These are phyloP conservation scores for Castor canadensis DNA, from an alignment of 2,113 vertebrate species.

Conservation along the genomic window DNA sequence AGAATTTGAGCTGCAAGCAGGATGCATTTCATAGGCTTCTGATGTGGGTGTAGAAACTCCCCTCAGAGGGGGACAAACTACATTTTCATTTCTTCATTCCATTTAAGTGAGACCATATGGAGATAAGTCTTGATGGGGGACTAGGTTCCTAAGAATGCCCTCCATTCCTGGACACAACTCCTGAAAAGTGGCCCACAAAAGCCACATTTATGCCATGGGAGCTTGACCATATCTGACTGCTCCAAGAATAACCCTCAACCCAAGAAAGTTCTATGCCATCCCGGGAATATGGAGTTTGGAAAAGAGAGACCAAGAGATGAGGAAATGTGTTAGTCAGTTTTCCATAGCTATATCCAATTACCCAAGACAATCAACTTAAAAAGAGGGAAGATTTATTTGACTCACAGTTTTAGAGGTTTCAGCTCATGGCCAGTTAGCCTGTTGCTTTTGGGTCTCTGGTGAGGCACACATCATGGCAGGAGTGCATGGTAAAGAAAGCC, in stretches of 20 bases:
- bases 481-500: neutral
- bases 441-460: too few species aligned
- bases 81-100: neutral
- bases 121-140: neutral
- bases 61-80: neutral
- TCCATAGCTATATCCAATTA: too few species aligned
- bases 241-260: neutral
- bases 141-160: neutral
- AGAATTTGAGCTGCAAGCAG: neutral
- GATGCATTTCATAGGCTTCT: neutral
- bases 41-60: neutral
- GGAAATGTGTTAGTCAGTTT: too few species aligned
- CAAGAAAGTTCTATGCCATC: neutral
- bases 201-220: neutral
- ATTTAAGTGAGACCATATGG: neutral
- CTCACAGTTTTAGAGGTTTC: neutral
- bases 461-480: neutral
- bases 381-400: too few species aligned
- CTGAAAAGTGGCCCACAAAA: neutral
- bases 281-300: neutral
- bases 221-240: neutral
- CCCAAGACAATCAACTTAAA: too few species aligned
- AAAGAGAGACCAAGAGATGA: neutral
- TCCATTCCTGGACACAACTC: neutral
- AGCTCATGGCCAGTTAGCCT: neutral